phyloP scores from a whole-genome alignment of 2,113 vertebrate species.

The Pontoporia blainvillei region DNA sequence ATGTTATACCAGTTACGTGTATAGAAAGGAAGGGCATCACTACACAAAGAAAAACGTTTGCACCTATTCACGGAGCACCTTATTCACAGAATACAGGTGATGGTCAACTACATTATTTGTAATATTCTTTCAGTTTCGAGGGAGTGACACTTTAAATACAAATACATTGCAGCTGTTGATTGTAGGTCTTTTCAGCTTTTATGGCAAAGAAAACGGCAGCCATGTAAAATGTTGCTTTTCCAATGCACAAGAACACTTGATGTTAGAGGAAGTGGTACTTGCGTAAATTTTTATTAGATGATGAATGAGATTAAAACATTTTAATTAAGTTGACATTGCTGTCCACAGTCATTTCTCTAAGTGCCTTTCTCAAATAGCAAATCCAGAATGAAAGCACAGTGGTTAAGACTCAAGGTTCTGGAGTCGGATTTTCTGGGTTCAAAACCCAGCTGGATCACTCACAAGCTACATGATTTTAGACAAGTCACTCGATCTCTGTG shows the following conservation, averaged over 20 bases:
- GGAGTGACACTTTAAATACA: background rate
- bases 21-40: background rate
- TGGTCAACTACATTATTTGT: background rate
- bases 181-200: background rate
- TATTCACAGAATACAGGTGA: background rate
- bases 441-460: background rate
- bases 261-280: background rate
- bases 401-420: background rate
- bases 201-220: background rate
- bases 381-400: background rate
- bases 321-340: background rate
- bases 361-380: background rate
- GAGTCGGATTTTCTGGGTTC: background rate
- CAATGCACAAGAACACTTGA: background rate
- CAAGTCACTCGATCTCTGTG: background rate
- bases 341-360: background rate
- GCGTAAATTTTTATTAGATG: background rate
- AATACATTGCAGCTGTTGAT: background rate
- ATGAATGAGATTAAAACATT: background rate
- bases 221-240: background rate
- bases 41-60: background rate
- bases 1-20: background rate
- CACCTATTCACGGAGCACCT: background rate
- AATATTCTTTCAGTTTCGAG: background rate
- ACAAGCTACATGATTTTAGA: background rate